Evolutionary conservation across 2,113 vertebrate genomes (phyloP).

Genomic region (Climacteris rufus): DNA sequence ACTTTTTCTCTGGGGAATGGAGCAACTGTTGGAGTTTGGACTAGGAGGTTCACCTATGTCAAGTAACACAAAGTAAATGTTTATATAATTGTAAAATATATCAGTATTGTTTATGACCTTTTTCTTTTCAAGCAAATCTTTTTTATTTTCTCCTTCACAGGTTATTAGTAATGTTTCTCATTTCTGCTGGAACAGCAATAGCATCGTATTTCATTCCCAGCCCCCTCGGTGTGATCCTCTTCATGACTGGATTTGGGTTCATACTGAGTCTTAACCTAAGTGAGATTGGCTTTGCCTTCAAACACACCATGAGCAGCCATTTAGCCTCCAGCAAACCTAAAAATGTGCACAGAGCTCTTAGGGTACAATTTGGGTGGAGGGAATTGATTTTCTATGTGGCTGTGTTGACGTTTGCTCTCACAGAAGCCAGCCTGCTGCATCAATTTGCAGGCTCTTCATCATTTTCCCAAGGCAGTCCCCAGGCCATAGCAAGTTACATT

Average conservation of each 20-base stretch:
- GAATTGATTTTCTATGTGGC: conserved; percentile 78
- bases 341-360: conserved; percentile 52
- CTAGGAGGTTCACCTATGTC: conserved; percentile 95
- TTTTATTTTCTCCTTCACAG: conserved; percentile 72
- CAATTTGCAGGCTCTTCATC: conserved; percentile 70
- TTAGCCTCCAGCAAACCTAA: conserved; percentile 58
- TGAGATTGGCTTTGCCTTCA: conserved; percentile 76
- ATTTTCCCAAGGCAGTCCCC: conserved; percentile 71
- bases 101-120: neutral
- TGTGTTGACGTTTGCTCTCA: conserved; percentile 77
- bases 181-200: conserved; percentile 81
- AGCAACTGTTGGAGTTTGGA: conserved; percentile 89
- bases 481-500: conserved; percentile 81
- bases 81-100: neutral
- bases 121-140: conserved; percentile 62
- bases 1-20: conserved; percentile 92
- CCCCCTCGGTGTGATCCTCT: conserved; percentile 86
- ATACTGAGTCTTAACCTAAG: conserved; percentile 91
- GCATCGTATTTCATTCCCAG: conserved; percentile 91
- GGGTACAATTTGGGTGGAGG: conserved; percentile 76
- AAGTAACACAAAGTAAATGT: conserved; percentile 84
- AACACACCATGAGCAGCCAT: conserved; percentile 51
- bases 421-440: conserved; percentile 86
- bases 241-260: conserved; percentile 90
- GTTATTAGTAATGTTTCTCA: conserved; percentile 88